Conservation (phyloP, 23 tunicate species). For the Ciona savignyi region DNA sequence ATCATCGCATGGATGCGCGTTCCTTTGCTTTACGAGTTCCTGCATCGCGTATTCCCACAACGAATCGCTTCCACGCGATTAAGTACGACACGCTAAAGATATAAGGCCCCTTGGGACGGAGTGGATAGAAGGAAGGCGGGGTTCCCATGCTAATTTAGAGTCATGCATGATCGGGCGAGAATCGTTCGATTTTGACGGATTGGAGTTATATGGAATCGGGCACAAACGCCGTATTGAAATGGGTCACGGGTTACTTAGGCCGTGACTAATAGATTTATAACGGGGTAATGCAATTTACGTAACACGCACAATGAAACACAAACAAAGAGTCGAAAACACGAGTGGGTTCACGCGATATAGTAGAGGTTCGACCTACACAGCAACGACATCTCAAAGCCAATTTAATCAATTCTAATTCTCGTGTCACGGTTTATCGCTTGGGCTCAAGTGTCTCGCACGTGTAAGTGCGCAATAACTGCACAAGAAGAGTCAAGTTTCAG, state of each 20-base stretch:
- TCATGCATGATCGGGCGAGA: background rate
- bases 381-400: no score
- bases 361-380: no score
- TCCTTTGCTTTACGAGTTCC: background rate
- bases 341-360: no score
- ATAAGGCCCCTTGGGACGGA: background rate
- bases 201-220: background rate
- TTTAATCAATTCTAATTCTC: no score
- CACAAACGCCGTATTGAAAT: background rate
- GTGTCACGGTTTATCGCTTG: no score
- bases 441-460: no score
- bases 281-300: background rate
- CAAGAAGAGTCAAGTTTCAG: no score
- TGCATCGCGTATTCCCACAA: background rate
- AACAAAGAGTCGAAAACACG: no score
- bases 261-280: background rate
- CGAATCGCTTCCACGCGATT: constrained; percentile 1
- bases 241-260: background rate
- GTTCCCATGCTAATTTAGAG: background rate
- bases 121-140: background rate
- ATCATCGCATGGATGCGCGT: background rate
- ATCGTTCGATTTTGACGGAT: background rate
- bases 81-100: background rate
- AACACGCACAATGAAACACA: no score
- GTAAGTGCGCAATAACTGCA: no score